phyloP scores from a whole-genome alignment of 2,113 vertebrate species.

The Panthera tigris region DNA sequence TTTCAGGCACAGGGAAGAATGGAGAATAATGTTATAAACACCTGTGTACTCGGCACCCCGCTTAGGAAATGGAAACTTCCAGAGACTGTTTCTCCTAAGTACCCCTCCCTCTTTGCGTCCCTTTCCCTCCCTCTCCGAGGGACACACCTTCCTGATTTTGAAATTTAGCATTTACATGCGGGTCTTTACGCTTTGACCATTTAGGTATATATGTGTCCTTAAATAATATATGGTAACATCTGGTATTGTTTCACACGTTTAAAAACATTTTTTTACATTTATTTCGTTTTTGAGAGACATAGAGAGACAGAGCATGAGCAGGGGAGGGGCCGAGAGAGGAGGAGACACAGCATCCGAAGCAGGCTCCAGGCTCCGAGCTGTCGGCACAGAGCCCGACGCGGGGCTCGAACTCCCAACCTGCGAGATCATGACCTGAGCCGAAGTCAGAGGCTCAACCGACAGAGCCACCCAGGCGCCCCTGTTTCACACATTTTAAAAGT shows the following conservation, averaged over 20 bases:
- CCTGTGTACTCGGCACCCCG: neutral
- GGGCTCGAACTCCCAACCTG: too few species aligned
- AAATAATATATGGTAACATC: fast-evolving
- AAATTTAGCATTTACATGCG: fast-evolving
- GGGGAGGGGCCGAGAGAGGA: too few species aligned
- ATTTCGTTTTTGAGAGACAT: too few species aligned
- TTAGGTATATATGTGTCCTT: neutral
- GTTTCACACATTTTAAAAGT: neutral
- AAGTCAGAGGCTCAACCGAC: too few species aligned
- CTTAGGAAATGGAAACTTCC: neutral
- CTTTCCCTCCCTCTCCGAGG: neutral
- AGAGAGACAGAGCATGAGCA: too few species aligned
- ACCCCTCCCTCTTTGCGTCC: fast-evolving
- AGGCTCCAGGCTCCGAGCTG: too few species aligned
- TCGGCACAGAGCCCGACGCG: too few species aligned
- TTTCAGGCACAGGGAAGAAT: neutral
- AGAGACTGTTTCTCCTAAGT: neutral
- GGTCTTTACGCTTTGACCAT: neutral
- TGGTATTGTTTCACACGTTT: neutral
- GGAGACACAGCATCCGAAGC: too few species aligned
- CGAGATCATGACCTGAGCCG: too few species aligned
- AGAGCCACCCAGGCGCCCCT: too few species aligned
- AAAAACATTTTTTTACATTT: neutral
- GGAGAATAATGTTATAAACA: neutral
- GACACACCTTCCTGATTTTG: fast-evolving